A percentile compares a stretch with the other conserved stretches of the same genome.
These are phyloP conservation scores for Botia kubotai DNA, from an alignment of 2,797 vertebrate species.

Conservation along the genomic window DNA sequence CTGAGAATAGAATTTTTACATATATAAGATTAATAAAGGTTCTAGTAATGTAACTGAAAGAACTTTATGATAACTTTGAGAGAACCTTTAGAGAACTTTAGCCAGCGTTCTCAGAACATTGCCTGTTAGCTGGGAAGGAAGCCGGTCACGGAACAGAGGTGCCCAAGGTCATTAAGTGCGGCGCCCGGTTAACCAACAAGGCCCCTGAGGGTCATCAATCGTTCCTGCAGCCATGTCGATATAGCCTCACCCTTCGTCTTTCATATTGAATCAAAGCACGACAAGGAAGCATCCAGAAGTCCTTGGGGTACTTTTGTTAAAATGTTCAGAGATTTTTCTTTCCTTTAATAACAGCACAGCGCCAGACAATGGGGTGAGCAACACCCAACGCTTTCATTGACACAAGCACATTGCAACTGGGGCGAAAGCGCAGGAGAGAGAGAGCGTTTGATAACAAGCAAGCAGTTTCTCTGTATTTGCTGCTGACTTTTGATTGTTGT, in stretches of 20 bases:
- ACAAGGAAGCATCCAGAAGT: constrained; percentile 85
- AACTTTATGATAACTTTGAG: too few relatives aligned
- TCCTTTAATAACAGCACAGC: constrained; percentile 77
- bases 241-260: constrained; percentile 73
- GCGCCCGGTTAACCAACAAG: constrained; percentile 75
- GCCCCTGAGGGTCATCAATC: constrained; percentile 76
- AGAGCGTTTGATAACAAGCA: constrained; percentile 60
- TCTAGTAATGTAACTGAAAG: too few relatives aligned
- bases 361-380: constrained; percentile 78
- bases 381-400: constrained; percentile 78
- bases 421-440: constrained; percentile 54
- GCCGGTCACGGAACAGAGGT: constrained; percentile 36
- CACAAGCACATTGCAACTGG: constrained; percentile 66
- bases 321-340: constrained; percentile 80
- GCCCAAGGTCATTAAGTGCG: constrained; percentile 72
- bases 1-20: too few relatives aligned
- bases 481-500: too few relatives aligned
- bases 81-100: too few relatives aligned
- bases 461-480: constrained; percentile 70
- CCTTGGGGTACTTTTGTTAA: constrained; percentile 86
- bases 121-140: constrained; percentile 8
- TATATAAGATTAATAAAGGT: too few relatives aligned
- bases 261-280: constrained; percentile 83
- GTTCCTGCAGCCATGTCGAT: constrained; percentile 77
- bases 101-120: too few relatives aligned